phyloP scores from a whole-genome alignment of 2,888 invertebrate species.

The Phlogophora meticulosa region DNA sequence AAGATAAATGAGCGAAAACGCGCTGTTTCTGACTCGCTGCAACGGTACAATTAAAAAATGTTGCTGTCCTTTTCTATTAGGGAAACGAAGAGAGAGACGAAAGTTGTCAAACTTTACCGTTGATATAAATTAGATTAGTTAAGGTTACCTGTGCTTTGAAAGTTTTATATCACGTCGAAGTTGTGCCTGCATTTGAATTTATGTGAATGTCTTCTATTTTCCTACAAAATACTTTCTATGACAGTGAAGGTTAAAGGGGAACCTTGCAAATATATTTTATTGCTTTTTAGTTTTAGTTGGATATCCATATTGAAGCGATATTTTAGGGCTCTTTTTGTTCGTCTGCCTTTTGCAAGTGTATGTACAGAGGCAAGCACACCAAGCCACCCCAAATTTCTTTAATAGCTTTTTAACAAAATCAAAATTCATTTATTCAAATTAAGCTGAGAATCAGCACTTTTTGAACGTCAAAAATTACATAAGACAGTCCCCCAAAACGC shows the following conservation, averaged over 20 bases:
- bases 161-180: background rate
- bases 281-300: background rate
- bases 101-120: conserved; percentile 4
- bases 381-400: too few relatives aligned
- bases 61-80: background rate
- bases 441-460: too few relatives aligned
- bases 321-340: background rate
- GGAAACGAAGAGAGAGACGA: conserved; percentile 4
- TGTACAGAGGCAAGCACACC: too few relatives aligned
- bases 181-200: background rate
- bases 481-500: too few relatives aligned
- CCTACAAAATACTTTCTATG: background rate
- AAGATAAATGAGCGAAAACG: conserved; percentile 2
- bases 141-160: background rate
- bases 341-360: too few relatives aligned
- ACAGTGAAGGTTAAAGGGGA: conserved; percentile 3
- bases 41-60: background rate
- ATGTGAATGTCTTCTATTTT: conserved; percentile 18
- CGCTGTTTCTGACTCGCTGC: background rate
- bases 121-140: conserved; percentile 15
- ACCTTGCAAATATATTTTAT: conserved; percentile 2
- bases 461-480: too few relatives aligned
- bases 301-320: background rate
- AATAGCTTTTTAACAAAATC: too few relatives aligned
- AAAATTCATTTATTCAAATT: too few relatives aligned